Conservation (phyloP, 2,888 invertebrate genomes). For the Orthonychiurus folsomi region DNA sequence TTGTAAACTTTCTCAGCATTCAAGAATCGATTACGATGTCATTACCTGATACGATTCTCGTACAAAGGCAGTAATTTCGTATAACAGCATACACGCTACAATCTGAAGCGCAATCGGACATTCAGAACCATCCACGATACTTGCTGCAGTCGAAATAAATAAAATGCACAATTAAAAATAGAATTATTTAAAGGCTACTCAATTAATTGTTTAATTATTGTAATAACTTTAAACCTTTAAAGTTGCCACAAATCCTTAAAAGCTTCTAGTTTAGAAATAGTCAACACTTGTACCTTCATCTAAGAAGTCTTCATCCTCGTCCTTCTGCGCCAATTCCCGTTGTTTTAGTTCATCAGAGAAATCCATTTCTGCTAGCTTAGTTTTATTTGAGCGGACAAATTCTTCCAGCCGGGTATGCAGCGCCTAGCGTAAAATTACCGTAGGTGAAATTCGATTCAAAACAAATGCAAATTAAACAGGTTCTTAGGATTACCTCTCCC, state of each 20-base stretch:
- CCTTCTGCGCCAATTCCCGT: constrained; percentile 66
- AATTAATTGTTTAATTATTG: too few relatives aligned
- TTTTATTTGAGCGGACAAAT: constrained; percentile 62
- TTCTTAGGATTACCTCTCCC: constrained; percentile 62
- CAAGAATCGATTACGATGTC: too few relatives aligned
- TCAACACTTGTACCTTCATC: constrained; percentile 64
- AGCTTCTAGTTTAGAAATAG: background rate
- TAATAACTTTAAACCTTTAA: constrained; percentile 7
- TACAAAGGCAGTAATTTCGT: constrained; percentile 93
- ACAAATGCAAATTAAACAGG: constrained; percentile 18
- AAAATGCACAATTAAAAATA: constrained; percentile 9
- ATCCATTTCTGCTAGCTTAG: constrained; percentile 55
- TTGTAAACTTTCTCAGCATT: background rate
- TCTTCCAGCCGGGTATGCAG: constrained; percentile 84
- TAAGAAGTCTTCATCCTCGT: constrained; percentile 93
- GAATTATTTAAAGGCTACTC: background rate
- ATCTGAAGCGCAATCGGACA: constrained; percentile 83
- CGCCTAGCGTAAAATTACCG: constrained; percentile 49
- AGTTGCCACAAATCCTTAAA: too few relatives aligned
- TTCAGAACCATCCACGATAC: constrained; percentile 64
- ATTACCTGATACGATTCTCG: constrained; percentile 84
- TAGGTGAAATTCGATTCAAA: constrained; percentile 15
- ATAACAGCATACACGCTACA: constrained; percentile 85
- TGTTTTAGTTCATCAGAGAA: constrained; percentile 58
- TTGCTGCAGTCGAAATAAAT: constrained; percentile 48